Conservation (phyloP, 2,888 invertebrate species). For the Lepidocyrtinus sp. region DNA sequence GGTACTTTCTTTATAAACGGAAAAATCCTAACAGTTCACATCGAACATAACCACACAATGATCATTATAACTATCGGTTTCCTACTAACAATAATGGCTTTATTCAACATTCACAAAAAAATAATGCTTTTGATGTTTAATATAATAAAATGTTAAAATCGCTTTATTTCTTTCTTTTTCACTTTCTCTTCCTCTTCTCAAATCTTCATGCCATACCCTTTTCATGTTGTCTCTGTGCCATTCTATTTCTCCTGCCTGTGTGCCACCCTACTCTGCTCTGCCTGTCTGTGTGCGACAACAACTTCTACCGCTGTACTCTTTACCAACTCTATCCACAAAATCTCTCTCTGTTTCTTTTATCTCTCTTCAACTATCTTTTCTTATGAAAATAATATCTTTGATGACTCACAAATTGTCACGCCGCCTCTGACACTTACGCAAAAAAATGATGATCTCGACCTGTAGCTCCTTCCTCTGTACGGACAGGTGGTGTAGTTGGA, state of each 20-base stretch:
- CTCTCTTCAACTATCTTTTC: slow-evolving; percentile 8
- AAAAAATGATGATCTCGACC: slow-evolving; percentile 63
- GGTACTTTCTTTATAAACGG: too few species aligned
- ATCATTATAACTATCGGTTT: too few species aligned
- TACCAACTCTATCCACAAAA: background rate
- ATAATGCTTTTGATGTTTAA: background rate
- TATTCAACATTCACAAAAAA: too few species aligned
- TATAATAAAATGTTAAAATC: slow-evolving; percentile 31
- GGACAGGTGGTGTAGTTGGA: slow-evolving; percentile 65
- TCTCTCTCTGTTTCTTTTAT: background rate
- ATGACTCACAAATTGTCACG: too few species aligned
- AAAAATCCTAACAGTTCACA: too few species aligned
- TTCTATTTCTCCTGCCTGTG: slow-evolving; percentile 3
- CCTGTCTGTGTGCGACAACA: slow-evolving; percentile 15
- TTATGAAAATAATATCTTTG: slow-evolving; percentile 18
- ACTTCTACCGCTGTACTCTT: slow-evolving; percentile 8
- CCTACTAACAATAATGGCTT: too few species aligned
- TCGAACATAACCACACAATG: too few species aligned
- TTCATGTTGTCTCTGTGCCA: too few species aligned
- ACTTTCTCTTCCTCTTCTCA: slow-evolving; percentile 27
- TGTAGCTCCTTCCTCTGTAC: slow-evolving; percentile 69
- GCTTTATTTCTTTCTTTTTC: slow-evolving; percentile 38
- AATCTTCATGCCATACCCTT: too few species aligned
- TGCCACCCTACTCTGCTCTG: slow-evolving; percentile 28
- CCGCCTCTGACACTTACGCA: slow-evolving; percentile 29